phyloP scores from a whole-genome alignment of 2,888 invertebrate genomes.

The Chironomus tentans region DNA sequence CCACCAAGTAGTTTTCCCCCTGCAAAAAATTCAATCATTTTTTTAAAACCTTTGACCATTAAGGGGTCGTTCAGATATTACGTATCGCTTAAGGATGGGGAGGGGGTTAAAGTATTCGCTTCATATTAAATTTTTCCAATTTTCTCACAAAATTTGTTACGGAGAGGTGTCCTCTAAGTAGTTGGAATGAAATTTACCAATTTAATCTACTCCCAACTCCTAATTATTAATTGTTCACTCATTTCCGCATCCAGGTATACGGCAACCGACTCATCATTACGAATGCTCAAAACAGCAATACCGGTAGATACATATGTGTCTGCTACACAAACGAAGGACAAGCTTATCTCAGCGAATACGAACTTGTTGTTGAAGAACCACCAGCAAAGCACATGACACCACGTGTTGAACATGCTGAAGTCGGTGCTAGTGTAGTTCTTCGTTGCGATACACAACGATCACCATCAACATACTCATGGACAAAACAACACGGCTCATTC shows the following conservation, averaged over 20 bases:
- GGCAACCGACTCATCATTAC: slow-evolving; percentile 52
- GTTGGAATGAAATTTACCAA: too few relatives aligned
- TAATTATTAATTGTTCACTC: too few relatives aligned
- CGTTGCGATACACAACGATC: slow-evolving; percentile 49
- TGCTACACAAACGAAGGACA: slow-evolving; percentile 48
- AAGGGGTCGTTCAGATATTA: too few relatives aligned
- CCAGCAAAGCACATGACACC: slow-evolving; percentile 30
- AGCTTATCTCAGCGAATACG: slow-evolving; percentile 46
- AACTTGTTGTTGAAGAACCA: slow-evolving; percentile 40
- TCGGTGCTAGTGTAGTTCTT: slow-evolving; percentile 54
- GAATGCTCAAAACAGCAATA: slow-evolving; percentile 66
- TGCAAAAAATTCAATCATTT: too few relatives aligned
- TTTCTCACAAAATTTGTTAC: too few relatives aligned
- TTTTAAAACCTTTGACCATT: too few relatives aligned
- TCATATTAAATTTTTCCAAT: too few relatives aligned
- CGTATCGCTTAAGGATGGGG: too few relatives aligned
- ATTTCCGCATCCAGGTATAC: slow-evolving; percentile 42
- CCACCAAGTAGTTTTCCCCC: too few relatives aligned
- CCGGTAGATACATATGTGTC: slow-evolving; percentile 78
- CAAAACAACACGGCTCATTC: slow-evolving; percentile 39
- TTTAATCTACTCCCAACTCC: too few relatives aligned
- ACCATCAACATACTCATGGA: slow-evolving; percentile 37
- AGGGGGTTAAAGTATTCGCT: too few relatives aligned
- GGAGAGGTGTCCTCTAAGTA: too few relatives aligned
- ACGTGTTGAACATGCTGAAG: slow-evolving; percentile 39